A percentile compares a stretch with the other conserved stretches of the same genome.
phyloP scores from a whole-genome alignment of 92 coral and sea anemone species.

The Meandrina meandrites region DNA sequence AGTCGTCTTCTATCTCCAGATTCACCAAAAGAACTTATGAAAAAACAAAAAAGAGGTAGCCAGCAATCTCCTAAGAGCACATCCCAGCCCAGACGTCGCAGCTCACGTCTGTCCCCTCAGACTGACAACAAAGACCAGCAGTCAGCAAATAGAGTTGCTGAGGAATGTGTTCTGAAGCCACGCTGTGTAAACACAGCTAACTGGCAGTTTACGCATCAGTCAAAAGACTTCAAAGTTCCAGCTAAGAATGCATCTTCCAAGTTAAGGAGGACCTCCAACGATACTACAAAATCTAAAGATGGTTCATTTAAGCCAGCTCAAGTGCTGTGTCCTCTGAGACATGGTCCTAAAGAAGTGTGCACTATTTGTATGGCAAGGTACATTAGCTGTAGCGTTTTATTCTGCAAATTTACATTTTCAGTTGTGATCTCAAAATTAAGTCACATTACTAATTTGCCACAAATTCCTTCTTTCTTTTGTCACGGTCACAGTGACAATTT shows the following conservation, averaged over 20 bases:
- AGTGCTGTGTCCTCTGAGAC: constrained; percentile 71
- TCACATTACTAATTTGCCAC: too few relatives aligned
- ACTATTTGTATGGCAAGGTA: constrained; percentile 87
- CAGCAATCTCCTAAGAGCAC: constrained; percentile 54
- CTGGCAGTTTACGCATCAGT: constrained; percentile 64
- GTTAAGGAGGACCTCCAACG: constrained; percentile 30
- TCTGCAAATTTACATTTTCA: too few relatives aligned
- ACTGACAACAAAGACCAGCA: constrained; percentile 52
- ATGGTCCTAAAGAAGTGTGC: constrained; percentile 76
- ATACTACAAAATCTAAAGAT: constrained; percentile 38
- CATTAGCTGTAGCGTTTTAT: not conserved
- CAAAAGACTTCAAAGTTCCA: constrained; percentile 74
- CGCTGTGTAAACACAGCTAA: constrained; percentile 58
- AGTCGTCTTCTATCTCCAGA: constrained; percentile 35
- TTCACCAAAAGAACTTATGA: constrained; percentile 51
- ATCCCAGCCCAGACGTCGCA: constrained; percentile 67
- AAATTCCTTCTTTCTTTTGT: too few relatives aligned
- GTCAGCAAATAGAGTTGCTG: constrained; percentile 29
- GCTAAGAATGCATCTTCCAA: constrained; percentile 57
- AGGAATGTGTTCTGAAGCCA: constrained; percentile 57
- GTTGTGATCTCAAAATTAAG: too few relatives aligned
- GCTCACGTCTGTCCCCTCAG: constrained; percentile 78
- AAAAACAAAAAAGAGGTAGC: constrained; percentile 42
- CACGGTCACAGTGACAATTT: too few relatives aligned
- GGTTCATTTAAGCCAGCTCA: constrained; percentile 43